Evolutionary conservation across 2,888 invertebrate species (phyloP), one percentile per base, ranked within the genome.

Genomic region (Ariolimax columbianus): DNA sequence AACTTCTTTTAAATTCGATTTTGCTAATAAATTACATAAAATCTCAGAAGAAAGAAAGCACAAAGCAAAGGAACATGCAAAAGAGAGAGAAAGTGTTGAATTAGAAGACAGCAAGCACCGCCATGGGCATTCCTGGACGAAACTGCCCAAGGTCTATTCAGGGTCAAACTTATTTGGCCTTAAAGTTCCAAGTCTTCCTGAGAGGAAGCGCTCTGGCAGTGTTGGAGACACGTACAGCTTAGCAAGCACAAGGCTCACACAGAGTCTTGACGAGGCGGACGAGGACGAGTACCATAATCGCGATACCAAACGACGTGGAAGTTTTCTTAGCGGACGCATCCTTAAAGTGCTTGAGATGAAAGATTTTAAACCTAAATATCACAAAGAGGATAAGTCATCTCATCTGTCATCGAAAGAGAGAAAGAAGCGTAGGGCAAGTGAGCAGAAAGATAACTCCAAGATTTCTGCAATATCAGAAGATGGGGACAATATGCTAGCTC

Each of bases 111-210:
- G 88, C 66, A 89, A 89, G 80, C 86, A 85, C 51, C 87, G 85
- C 73, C 83, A 86, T 70, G 86, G 86, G 23, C 88, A 86, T 47
- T 88, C 90, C 55, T 89, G 89, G 86, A 85, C 86, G 30, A 90
- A 90, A 82, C 86, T 92, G 70, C 90, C 90, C 14, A 92, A 92
- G 84, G 91, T 91, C n/a, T 91, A 91, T 33, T 92, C 92, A 3
- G 92, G 92, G 26, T 90, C 92, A 26, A 92, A 92, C 88, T 86
- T 92, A 55, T 91, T 92, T 87, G 91, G 92, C 36, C 88, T 92
- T 36, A 87, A 88, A 51, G 90, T 91, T 36, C 91, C 91, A 0
- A 87, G 86, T 66, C 87, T 92, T n/a, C 89, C 88, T 26, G 91
- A 91, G 73, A 87, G 91, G 77, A 91, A 91, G 86, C 89, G 92